These are phyloP conservation scores for Paramormyrops hopkinsi DNA, from an alignment of 2,797 vertebrate species.

Conservation along the genomic window DNA sequence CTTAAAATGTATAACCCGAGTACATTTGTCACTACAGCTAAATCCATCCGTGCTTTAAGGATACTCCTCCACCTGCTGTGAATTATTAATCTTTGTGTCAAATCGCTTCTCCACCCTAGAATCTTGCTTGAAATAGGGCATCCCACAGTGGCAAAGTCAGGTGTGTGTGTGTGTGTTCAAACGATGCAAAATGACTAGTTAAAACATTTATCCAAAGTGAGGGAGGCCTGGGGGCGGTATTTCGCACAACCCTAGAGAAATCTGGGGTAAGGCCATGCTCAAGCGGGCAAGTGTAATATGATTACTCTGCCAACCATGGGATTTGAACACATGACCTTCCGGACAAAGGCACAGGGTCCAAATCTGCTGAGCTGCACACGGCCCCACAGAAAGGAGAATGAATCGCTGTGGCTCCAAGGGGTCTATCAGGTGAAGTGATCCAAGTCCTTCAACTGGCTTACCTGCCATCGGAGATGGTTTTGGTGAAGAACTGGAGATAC, in stretches of 20 bases:
- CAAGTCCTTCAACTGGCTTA: slow-evolving; percentile 39
- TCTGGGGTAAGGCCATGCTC: neutral
- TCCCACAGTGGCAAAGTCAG: neutral
- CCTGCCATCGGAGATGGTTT: slow-evolving; percentile 79
- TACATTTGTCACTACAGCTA: neutral
- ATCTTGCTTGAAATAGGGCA: neutral
- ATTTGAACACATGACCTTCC: neutral
- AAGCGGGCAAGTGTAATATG: neutral
- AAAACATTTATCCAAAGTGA: neutral
- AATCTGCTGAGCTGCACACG: neutral
- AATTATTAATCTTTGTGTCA: slow-evolving; percentile 11
- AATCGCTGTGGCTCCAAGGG: neutral
- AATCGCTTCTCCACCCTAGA: neutral
- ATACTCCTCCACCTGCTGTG: neutral
- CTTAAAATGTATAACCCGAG: neutral
- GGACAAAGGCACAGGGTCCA: neutral
- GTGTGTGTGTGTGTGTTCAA: neutral
- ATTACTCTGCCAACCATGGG: neutral
- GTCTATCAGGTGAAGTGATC: neutral
- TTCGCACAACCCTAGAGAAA: neutral
- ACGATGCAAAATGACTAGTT: neutral
- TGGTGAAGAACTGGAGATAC: slow-evolving; percentile 85
- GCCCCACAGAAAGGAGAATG: neutral
- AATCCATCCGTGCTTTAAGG: neutral
- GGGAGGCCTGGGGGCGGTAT: neutral